phyloP scores from a whole-genome alignment of 2,797 vertebrate species.

The Gorsachius magnificus region DNA sequence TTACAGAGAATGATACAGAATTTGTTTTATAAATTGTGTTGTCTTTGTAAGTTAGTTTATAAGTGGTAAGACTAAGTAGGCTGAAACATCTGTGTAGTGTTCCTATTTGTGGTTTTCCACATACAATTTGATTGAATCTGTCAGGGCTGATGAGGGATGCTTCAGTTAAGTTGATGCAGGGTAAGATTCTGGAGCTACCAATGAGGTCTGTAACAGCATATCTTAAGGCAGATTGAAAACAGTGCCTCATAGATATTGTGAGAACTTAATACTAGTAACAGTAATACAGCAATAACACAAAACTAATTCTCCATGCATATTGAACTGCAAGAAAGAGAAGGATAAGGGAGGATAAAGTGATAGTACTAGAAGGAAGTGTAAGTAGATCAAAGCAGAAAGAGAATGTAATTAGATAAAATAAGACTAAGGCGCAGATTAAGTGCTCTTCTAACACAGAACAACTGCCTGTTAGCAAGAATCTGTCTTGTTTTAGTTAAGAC shows the following conservation, averaged over 20 bases:
- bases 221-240: background rate
- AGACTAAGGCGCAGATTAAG: background rate
- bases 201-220: background rate
- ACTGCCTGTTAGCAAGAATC: background rate
- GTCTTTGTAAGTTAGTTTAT: background rate
- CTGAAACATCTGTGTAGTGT: background rate
- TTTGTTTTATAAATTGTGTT: background rate
- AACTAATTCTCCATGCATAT: background rate
- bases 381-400: background rate
- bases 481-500: background rate
- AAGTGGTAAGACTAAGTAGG: background rate
- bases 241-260: accelerated
- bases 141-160: background rate
- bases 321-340: background rate
- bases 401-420: background rate
- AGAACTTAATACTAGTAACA: background rate
- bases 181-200: background rate
- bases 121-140: background rate
- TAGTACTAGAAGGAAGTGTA: background rate
- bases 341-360: background rate
- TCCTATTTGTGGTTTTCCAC: background rate
- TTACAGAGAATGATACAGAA: background rate
- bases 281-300: background rate
- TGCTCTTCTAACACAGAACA: background rate
- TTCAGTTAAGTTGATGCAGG: background rate